These are phyloP conservation scores for Lates japonicus DNA, from an alignment of 2,797 vertebrate genomes.

Conservation along the genomic window DNA sequence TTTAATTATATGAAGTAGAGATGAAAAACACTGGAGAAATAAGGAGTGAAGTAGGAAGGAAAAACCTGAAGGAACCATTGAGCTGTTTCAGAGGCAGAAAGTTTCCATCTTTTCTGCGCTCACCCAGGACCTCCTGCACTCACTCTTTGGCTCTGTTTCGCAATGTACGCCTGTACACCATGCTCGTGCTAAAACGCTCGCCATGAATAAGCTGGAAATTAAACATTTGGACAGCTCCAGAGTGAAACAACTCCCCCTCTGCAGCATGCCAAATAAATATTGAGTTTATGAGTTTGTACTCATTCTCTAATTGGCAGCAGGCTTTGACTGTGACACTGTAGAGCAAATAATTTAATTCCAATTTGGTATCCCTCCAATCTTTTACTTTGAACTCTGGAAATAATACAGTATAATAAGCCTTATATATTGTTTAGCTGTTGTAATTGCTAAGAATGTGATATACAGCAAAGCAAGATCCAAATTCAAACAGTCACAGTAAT, in stretches of 20 bases:
- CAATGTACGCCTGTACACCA: conserved; percentile 1
- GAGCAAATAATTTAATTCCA: conserved; percentile 71
- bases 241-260: conserved; percentile 42
- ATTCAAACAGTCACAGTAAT: background rate
- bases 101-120: background rate
- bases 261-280: conserved; percentile 67
- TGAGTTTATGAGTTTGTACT: conserved; percentile 76
- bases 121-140: conserved; percentile 6
- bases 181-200: conserved; percentile 45
- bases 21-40: conserved; percentile 1
- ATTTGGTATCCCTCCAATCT: conserved; percentile 67
- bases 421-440: conserved; percentile 30
- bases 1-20: background rate
- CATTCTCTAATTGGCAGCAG: conserved; percentile 76
- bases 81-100: background rate
- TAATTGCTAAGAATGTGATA: conserved; percentile 24
- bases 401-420: conserved; percentile 41
- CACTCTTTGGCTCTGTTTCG: conserved; percentile 15
- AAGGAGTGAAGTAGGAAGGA: background rate
- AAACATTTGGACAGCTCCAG: conserved; percentile 63
- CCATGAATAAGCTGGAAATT: conserved; percentile 65
- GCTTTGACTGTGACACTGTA: conserved; percentile 67
- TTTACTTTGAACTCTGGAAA: conserved; percentile 42
- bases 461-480: background rate
- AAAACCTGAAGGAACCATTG: background rate